Base-by-base conservation (phyloP, 2,888 invertebrate genomes). In the Aelia acuminata region DNA sequence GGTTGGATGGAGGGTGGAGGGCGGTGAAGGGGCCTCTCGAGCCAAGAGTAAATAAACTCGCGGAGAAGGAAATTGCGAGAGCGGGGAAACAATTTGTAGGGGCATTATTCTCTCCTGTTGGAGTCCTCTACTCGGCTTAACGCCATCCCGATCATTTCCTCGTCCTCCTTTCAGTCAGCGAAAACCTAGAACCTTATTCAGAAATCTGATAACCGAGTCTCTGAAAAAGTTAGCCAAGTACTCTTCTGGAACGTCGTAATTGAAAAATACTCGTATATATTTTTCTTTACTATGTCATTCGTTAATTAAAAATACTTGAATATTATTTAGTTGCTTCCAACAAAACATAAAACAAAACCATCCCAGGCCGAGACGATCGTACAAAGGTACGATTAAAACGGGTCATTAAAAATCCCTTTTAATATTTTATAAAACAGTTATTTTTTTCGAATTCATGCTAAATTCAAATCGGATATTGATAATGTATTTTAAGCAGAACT, bases 51-150 rank as follows among this genome's bases (percentile, higher is more conserved):
- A 80, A 80, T 80, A 80, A 80, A 80, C 80, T 47, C 80, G 22
- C 13, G 10, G 80, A 80, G 80, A 80, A 80, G 80, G 80, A 80
- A 80, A 80, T 80, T 80, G 80, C 43, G 80, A 43, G 43, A 20
- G n/a, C 39, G 80, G 80, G 7, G 43, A 80, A 80, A 43, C 43
- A 80, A 43, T 80, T 80, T 43, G n/a, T 15, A 43, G n/a, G 11
- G 80, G 43, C 43, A 43, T 80, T 43, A 43, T 80, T 43, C n/a
- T 43, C 43, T 43, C 75, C 43, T 22, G 18, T 20, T 7, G 39
- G 70, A 22, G 8, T 75, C 43, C 80, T 80, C 43, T 80, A 11
- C 80, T 43, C 80, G 43, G 43, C 80, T 80, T 80, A 80, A n/a
- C n/a, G n/a, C n/a, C 43, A n/a, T 80, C n/a, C 80, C n/a, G 43